A percentile compares a stretch with the other conserved stretches of the same genome.
These are phyloP conservation scores for Yponomeuta evonymella DNA, from an alignment of 2,888 invertebrate genomes.

Conservation along the genomic window DNA sequence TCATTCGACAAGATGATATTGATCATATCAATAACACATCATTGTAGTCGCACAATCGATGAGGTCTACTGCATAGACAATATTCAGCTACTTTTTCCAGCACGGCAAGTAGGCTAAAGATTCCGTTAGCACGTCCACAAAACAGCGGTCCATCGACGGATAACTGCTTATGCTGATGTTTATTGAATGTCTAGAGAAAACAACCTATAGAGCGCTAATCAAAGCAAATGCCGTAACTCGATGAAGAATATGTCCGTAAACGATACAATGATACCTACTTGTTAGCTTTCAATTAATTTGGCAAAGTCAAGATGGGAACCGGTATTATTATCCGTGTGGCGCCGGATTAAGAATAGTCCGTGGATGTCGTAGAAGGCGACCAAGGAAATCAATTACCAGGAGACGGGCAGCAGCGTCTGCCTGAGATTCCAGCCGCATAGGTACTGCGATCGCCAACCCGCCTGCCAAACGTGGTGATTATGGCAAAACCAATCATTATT, in stretches of 20 bases:
- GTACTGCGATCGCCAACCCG: no score
- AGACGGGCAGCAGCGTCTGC: no score
- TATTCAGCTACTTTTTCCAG: conserved; percentile 64
- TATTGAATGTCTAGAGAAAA: conserved; percentile 10
- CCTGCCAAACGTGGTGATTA: no score
- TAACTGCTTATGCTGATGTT: conserved; percentile 44
- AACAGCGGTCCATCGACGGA: conserved; percentile 57
- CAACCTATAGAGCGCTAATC: conserved; percentile 6
- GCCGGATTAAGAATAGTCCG: no score
- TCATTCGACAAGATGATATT: neutral
- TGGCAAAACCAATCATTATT: no score
- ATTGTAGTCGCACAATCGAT: neutral
- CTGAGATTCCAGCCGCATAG: no score
- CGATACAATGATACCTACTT: neutral
- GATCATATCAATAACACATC: conserved; percentile 3
- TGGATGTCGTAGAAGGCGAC: no score
- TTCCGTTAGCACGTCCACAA: conserved; percentile 69
- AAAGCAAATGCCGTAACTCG: conserved; percentile 9
- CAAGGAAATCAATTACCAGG: no score
- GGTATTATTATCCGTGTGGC: no score
- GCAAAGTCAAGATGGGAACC: no score
- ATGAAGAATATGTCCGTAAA: neutral
- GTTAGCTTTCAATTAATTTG: neutral
- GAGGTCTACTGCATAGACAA: conserved; percentile 33
- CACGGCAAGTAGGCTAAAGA: conserved; percentile 66